Evolutionary conservation across 2,113 vertebrate genomes (phyloP).

Genomic region (Trematomus loennbergii): DNA sequence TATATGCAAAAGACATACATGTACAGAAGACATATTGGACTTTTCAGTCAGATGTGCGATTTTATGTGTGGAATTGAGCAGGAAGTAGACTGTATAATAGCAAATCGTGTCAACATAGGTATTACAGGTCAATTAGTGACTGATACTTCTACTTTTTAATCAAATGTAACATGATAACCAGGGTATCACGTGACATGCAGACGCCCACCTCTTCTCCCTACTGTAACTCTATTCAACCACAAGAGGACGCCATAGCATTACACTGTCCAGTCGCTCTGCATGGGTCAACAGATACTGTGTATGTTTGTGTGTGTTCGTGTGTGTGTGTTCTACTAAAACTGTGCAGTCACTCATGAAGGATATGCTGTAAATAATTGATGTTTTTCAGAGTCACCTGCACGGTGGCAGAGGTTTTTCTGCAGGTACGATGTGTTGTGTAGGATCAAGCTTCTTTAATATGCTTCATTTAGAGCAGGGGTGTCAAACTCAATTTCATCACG

Average conservation of each 20-base stretch:
- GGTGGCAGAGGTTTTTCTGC: constrained; percentile 14
- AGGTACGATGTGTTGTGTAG: neutral
- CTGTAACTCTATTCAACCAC: constrained; percentile 40
- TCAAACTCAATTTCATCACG: too few relatives aligned
- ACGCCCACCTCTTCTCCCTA: neutral
- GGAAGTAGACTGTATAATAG: too few relatives aligned
- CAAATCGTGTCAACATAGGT: too few relatives aligned
- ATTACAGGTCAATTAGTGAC: neutral
- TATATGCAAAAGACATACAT: too few relatives aligned
- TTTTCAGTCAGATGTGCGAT: too few relatives aligned
- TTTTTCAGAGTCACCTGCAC: constrained; percentile 57
- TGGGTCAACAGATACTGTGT: constrained; percentile 40
- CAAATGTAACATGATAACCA: neutral
- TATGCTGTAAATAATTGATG: constrained; percentile 76
- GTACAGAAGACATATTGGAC: too few relatives aligned
- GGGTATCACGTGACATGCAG: too few relatives aligned
- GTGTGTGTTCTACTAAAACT: constrained; percentile 33
- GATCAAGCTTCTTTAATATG: neutral
- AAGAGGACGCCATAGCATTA: constrained; percentile 46
- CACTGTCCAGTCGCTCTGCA: neutral
- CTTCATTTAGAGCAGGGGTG: neutral
- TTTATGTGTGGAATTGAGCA: too few relatives aligned
- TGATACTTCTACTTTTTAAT: neutral
- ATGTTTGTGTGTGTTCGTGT: too few relatives aligned
- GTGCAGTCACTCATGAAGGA: constrained; percentile 69